Evolutionary conservation across 2,797 vertebrate species (phyloP).

Genomic region (Scyliorhinus canicula): DNA sequence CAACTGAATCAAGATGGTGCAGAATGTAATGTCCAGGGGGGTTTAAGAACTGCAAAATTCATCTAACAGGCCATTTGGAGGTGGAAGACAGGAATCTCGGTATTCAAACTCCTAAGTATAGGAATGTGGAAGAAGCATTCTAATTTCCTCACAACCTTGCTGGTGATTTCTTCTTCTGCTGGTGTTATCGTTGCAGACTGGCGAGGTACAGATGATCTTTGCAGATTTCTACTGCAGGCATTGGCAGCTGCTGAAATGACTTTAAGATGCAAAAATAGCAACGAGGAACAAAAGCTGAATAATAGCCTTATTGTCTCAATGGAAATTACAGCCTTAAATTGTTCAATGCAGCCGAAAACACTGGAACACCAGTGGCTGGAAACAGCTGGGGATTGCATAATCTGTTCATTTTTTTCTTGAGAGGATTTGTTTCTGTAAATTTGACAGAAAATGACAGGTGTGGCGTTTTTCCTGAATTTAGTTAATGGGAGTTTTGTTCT

Average conservation of each 20-base stretch:
- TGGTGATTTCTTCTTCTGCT: constrained; percentile 15
- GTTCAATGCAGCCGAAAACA: constrained; percentile 5
- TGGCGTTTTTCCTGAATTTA: constrained; percentile 32
- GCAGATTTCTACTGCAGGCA: constrained; percentile 32
- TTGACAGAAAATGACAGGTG: constrained; percentile 34
- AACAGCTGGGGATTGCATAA: constrained; percentile 28
- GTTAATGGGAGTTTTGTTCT: not conserved
- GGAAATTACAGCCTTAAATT: constrained; percentile 35
- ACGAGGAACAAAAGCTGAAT: constrained; percentile 22
- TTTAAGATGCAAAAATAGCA: constrained; percentile 28
- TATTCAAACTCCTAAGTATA: not conserved
- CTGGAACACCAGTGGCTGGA: constrained; percentile 29
- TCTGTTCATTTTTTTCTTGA: not conserved
- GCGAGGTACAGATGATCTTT: constrained; percentile 21
- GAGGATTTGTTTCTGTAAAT: constrained; percentile 12
- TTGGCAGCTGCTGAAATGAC: constrained; percentile 19
- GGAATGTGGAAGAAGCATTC: not conserved
- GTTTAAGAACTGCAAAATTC: not conserved
- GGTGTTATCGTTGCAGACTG: constrained; percentile 28
- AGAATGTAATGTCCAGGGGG: not conserved
- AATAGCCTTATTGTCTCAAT: constrained; percentile 15
- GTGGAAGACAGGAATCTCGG: too few relatives aligned
- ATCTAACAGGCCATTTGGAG: not conserved
- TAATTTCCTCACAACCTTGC: not conserved
- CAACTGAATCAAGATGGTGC: not conserved